Evolutionary conservation across 1,140 invertebrate species (phyloP).

Genomic region (Apis laboriosa): DNA sequence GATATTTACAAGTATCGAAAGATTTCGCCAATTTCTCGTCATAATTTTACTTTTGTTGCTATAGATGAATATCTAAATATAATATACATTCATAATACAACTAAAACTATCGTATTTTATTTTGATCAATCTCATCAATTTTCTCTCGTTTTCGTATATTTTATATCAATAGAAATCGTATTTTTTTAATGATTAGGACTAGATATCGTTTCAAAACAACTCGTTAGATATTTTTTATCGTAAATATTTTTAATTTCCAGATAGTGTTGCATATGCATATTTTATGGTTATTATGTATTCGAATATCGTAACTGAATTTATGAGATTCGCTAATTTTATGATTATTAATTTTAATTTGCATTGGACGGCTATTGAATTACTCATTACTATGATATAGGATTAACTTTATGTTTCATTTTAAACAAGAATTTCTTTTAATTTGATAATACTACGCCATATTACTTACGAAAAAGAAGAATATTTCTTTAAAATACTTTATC

Average conservation of each 20-base stretch:
- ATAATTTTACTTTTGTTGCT: constrained; percentile 39
- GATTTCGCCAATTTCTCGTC: constrained; percentile 29
- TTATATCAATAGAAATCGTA: neutral
- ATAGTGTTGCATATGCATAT: neutral
- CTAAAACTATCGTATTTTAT: neutral
- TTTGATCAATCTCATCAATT: neutral
- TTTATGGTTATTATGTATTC: neutral
- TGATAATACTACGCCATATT: too few species aligned
- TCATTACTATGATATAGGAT: too few species aligned
- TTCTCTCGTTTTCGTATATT: neutral
- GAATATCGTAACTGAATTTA: constrained; percentile 22
- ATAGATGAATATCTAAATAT: constrained; percentile 14
- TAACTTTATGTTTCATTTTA: neutral
- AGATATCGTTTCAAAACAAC: neutral
- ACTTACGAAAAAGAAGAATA: neutral
- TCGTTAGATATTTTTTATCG: neutral
- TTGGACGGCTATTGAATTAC: neutral
- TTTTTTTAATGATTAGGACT: neutral
- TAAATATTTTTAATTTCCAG: constrained; percentile 19
- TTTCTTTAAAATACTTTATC: too few species aligned
- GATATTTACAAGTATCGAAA: constrained; percentile 61
- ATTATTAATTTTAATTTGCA: neutral
- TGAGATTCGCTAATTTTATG: constrained; percentile 4
- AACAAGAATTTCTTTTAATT: neutral
- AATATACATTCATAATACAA: neutral